Evolutionary conservation across 2,113 vertebrate species (phyloP).

Genomic region (Cyanoderma ruficeps): DNA sequence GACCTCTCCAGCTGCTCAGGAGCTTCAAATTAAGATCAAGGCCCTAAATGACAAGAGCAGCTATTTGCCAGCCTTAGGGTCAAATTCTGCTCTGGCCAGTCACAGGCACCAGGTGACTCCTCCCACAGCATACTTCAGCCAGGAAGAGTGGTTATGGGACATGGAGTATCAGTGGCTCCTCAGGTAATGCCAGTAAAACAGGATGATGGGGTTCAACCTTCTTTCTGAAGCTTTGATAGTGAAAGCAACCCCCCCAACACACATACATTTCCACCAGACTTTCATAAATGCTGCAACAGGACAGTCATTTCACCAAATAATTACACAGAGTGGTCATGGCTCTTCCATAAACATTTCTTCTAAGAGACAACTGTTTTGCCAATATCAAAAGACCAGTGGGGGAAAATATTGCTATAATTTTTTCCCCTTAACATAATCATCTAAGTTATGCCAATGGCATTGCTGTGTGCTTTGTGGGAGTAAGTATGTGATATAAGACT

Average conservation of each 20-base stretch:
- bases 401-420: neutral
- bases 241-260: neutral
- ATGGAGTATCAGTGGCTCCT: neutral
- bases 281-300: neutral
- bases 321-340: neutral
- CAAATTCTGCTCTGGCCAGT: neutral
- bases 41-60: neutral
- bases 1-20: neutral
- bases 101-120: neutral
- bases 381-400: neutral
- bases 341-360: neutral
- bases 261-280: neutral
- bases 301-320: neutral
- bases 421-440: neutral
- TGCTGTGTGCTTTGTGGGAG: neutral
- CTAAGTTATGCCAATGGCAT: neutral
- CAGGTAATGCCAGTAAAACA: neutral
- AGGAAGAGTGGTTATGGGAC: neutral
- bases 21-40: neutral
- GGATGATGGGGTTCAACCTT: neutral
- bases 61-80: neutral
- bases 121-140: rapidly evolving
- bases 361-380: neutral
- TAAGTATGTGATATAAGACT: neutral
- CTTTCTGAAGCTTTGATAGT: neutral